Conservation (phyloP, 2,113 vertebrate genomes). For the Ornithorhynchus anatinus region DNA sequence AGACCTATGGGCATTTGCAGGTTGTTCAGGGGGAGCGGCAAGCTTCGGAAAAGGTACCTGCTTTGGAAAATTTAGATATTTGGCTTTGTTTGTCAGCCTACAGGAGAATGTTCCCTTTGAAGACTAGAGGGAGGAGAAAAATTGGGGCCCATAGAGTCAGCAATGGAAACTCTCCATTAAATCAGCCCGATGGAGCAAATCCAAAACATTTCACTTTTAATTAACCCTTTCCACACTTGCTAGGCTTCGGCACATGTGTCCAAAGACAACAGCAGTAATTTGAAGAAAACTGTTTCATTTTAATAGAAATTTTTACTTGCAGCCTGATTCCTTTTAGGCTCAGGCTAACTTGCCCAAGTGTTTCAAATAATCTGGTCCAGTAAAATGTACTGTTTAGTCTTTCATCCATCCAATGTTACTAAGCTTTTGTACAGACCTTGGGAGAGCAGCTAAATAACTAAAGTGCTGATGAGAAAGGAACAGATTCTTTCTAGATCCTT, state of each 20-base stretch:
- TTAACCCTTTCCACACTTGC: neutral
- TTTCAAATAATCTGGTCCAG: no score
- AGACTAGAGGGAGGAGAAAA: neutral
- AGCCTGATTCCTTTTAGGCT: neutral
- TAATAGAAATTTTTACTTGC: neutral
- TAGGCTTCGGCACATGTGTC: neutral
- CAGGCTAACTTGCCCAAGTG: neutral
- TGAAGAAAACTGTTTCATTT: neutral
- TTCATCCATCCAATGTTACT: no score
- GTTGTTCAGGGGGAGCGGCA: neutral
- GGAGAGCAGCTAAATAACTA: no score
- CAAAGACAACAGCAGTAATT: neutral
- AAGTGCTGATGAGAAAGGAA: no score
- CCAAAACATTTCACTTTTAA: neutral
- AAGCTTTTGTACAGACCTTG: no score
- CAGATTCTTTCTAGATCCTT: no score
- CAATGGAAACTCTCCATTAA: neutral
- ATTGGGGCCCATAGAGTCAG: neutral
- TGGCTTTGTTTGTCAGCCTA: neutral
- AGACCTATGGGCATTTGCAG: neutral
- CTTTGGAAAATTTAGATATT: neutral
- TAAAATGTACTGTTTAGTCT: no score
- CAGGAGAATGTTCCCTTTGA: neutral
- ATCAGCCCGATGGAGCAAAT: neutral
- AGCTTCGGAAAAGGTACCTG: neutral